These are phyloP conservation scores for Tachystola acroxantha DNA, from an alignment of 2,888 invertebrate genomes.

Conservation along the genomic window DNA sequence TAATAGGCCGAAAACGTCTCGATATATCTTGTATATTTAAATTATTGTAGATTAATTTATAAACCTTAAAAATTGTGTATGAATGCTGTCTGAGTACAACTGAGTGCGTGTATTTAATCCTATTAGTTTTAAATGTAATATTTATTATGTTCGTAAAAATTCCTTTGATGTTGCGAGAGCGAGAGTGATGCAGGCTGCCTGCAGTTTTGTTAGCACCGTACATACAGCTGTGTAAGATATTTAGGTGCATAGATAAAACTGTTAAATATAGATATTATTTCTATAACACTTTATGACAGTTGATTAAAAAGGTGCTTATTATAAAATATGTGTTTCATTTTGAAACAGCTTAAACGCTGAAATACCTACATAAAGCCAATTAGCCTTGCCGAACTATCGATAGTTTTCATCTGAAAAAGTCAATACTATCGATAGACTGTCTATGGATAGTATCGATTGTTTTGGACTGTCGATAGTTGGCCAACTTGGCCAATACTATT, in stretches of 20 bases:
- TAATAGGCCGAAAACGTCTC: no score
- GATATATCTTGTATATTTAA: conserved; percentile 21
- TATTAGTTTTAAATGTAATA: conserved; percentile 61
- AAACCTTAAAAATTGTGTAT: conserved; percentile 46
- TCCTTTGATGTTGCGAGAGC: conserved; percentile 43
- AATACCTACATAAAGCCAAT: no score
- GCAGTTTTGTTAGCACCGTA: conserved; percentile 48
- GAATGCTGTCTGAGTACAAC: conserved; percentile 52
- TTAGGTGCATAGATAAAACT: conserved; percentile 50
- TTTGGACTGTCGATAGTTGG: no score
- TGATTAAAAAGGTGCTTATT: conserved; percentile 74
- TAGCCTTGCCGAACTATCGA: no score
- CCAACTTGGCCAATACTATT: no score
- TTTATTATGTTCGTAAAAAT: conserved; percentile 45
- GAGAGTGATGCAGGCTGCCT: conserved; percentile 43
- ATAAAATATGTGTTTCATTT: conserved; percentile 29
- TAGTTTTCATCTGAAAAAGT: no score
- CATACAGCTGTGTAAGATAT: conserved; percentile 41
- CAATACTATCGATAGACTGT: no score
- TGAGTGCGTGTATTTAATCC: conserved; percentile 72
- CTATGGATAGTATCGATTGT: no score
- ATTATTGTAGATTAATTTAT: conserved; percentile 45
- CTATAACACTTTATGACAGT: conserved; percentile 67
- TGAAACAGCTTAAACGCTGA: not conserved
- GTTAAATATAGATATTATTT: conserved; percentile 62